Base-by-base conservation (phyloP, 2,113 vertebrate genomes). In the Aspiorhynchus laticeps region DNA sequence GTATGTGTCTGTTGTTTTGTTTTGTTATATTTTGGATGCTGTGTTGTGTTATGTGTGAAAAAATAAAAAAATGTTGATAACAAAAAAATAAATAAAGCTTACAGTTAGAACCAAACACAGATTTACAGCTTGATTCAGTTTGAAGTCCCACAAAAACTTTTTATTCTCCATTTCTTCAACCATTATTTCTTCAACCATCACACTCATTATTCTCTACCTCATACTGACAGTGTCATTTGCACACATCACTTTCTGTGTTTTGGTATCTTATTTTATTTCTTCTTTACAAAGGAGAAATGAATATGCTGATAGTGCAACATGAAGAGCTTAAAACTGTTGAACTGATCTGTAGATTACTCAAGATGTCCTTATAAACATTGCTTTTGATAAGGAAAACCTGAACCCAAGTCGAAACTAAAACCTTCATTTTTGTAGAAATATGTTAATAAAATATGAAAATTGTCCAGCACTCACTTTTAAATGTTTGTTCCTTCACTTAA, bases 31-130 rank as follows among this genome's bases (percentile, higher is more conserved):
- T n/a, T n/a, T n/a, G n/a, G n/a, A n/a, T n/a, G n/a, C n/a, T n/a
- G n/a, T n/a, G n/a, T n/a, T n/a, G n/a, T n/a, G n/a, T n/a, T n/a
- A n/a, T n/a, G n/a, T n/a, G n/a, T n/a, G n/a, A n/a, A n/a, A n/a
- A n/a, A n/a, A n/a, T n/a, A n/a, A n/a, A n/a, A n/a, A n/a, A n/a
- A n/a, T n/a, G n/a, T n/a, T n/a, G n/a, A n/a, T n/a, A n/a, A n/a
- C n/a, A n/a, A n/a, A n/a, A n/a, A n/a, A n/a, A n/a, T n/a, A 38
- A 74, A 74, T 38, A 75, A 77, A 48, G 43, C 71, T 74, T 74
- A 36, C 36, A 43, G 15, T 69, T 17, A 19, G 36, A 24, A 74
- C 5, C 36, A 74, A 73, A n/a, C 17, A 71, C 19, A 12, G 71
- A 12, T 74, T 74, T 43, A 73, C 69, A 73, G 36, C 21, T 73